Evolutionary conservation across 2,797 vertebrate genomes (phyloP), one percentile per base, ranked within the genome.

Genomic region (Geotrypetes seraphini): DNA sequence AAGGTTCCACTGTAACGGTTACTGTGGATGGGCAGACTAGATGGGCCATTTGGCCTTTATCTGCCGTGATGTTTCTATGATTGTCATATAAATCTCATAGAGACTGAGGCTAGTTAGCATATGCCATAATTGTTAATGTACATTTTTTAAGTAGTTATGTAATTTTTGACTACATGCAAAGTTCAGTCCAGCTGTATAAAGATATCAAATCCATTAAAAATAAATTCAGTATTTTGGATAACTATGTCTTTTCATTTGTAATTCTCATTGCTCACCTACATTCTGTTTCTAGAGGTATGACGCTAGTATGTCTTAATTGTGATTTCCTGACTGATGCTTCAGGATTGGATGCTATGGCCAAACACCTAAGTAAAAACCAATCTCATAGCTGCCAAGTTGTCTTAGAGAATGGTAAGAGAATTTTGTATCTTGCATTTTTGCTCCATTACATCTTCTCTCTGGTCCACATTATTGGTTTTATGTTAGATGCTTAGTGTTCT

Each of bases 291-390:
- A 99, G 94, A 68, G 78, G 69, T 63, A 63, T 89, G 39, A 90
- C 87, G 18, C 73, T 95, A 21, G 81, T 91, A 41, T 99, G 96
- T 73, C 83, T 92, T 45, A 88, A 85, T 75, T 99, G 96, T 66
- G 85, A 94, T 62, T 89, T 92, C 61, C 65, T 88, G 25, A 57
- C 80, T 33, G 88, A 88, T 22, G 84, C 73, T 39, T 83, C 80
- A 46, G 79, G 77, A 11, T 74, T 88, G 32, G 88, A 99, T 70
- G 75, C 79, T 21, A 97, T 99, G 96, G 86, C 85, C 39, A 78
- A 81, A 34, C 96, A 99, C 71, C 75, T 99, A 62, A 81, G 70
- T 33, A 85, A 85, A 50, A 78, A 65, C 46, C 78, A 85, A 8
- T 65, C 71, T 69, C 96, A 99, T 24, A 53, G 63, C 21, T 99